Evolutionary conservation across 1,140 invertebrate genomes (phyloP), one percentile per base, ranked within the genome.

Genomic region (Drosophila suzukii): DNA sequence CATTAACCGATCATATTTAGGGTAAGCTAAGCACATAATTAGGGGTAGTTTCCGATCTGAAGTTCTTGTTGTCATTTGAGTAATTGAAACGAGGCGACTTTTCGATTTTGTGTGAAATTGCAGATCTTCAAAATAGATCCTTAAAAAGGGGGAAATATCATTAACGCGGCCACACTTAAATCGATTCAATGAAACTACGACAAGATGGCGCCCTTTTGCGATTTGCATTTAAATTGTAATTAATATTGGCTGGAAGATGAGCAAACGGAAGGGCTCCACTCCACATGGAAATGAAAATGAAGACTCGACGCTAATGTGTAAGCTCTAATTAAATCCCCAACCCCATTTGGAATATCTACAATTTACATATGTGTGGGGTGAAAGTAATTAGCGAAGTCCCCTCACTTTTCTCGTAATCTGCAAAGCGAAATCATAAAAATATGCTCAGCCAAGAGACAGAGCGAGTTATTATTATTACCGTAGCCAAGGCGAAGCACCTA

Each of bases 1-100:
- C 88, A 91, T 90, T 91, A 88, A 84, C 88, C 75, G 88, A 91
- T 91, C 88, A 91, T 90, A 91, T 88, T 83, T 78, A 78, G 80
- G 75, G 83, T 90, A 86, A 67, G 60, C 41, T 66, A 59, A 89
- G 81, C 60, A 83, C 76, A 63, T 91, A 81, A 88, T 91, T 91
- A 91, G 72, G 88, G 88, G 88, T 78, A 74, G 83, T 15, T 89
- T 76, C 58, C 57, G 50, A 75, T 75, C 58, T 71, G 65, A 71
- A 71, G 67, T 57, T 71, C 67, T 57, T 80, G 51, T 70, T 77
- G 67, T 80, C 57, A 76, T 73, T 67, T 51, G 34, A 34, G 41
- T 59, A 46, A 61, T 61, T 73, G 67, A 66, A 56, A 61, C 60
- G 47, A 53, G 39, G 73, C 38, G 59, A 72, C 59, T 66, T 81